Evolutionary conservation across 2,888 invertebrate species (phyloP), one percentile per base, ranked within the genome.

Genomic region (Hylaea fasciaria): DNA sequence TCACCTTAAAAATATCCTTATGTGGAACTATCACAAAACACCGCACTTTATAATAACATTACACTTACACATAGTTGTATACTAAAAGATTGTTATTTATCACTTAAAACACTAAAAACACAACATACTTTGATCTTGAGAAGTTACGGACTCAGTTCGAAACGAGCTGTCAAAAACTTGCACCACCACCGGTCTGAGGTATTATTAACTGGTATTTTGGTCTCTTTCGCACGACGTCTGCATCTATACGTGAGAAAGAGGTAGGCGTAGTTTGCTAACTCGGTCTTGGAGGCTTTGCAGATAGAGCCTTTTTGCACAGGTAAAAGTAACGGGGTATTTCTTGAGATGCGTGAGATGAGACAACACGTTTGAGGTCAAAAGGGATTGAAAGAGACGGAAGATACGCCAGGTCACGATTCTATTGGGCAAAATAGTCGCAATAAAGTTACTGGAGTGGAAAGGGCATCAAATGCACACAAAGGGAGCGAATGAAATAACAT

Each of bases 281-380:
- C 51, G 69, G 73, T 62, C 68, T 57, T 37, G 11, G 62, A 73
- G 47, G 57, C 75, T 74, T 78, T 73, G 82, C 87, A 90, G 91
- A 91, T 92, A 87, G 77, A 86, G 85, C 91, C 91, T 92, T 91
- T 91, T 91, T 89, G 91, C 90, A 87, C 83, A 76, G 87, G 91
- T 91, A 92, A 92, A 92, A 92, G 92, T 92, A 92, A 92, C 92
- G 92, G 92, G 82, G 85, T 81, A 83, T 91, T 88, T 88, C 89
- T 90, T 89, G 78, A 91, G 91, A 91, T 91, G 87, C 84, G 86
- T 86, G 85, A 85, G 81, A 62, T 77, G 92, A 89, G 86, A 91
- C 71, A 69, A 77, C 68, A 70, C 64, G 76, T 80, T 70, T 62
- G 75, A 79, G 84, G 82, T 83, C 80, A 81, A 65, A 57, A 59